Conservation (phyloP, 2,113 vertebrate genomes). For the Pholis gunnellus region DNA sequence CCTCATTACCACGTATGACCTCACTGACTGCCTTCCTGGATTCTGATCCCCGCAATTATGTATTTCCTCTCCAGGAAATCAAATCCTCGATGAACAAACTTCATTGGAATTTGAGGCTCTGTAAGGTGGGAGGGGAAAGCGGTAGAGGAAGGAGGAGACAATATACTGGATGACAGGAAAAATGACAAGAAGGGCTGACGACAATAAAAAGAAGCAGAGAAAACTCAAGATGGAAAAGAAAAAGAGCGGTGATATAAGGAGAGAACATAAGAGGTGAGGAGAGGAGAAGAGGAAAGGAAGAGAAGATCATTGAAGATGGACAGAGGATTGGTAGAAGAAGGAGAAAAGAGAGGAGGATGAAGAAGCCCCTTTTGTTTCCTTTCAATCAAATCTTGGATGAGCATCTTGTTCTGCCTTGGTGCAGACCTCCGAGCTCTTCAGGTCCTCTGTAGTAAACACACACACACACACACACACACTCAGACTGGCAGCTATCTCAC, state of each 20-base stretch:
- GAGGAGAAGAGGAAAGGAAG: no score
- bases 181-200: not conserved
- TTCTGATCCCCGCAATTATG: no score
- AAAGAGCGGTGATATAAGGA: not conserved
- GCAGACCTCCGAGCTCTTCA: conserved; percentile 17
- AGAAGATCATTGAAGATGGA: not conserved
- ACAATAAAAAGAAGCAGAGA: not conserved
- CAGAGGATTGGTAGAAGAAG: not conserved
- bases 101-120: no score
- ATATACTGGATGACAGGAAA: no score
- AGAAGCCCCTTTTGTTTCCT: conserved; percentile 14
- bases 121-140: no score
- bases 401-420: conserved; percentile 4
- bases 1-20: no score
- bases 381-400: conserved; percentile 26
- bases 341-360: not conserved
- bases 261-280: no score
- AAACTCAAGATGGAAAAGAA: not conserved
- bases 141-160: no score
- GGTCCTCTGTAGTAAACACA: conserved; percentile 12
- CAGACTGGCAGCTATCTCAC: conserved; percentile 16
- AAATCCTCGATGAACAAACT: no score
- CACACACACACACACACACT: conserved; percentile 15
- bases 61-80: no score
- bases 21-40: no score